Conservation (phyloP, 1,140 invertebrate species). For the Diplogasteroides magnus region DNA sequence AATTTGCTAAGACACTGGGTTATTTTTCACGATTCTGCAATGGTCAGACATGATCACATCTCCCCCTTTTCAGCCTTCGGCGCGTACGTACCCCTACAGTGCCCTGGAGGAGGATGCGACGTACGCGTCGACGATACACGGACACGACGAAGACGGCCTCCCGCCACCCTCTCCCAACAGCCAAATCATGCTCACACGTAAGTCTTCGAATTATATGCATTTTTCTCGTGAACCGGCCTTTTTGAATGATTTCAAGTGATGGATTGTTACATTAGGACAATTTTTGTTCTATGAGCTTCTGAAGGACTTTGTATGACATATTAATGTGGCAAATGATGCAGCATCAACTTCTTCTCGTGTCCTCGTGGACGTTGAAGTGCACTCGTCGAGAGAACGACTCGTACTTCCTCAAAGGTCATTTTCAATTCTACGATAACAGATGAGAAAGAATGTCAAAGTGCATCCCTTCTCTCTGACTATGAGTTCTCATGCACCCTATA, state of each 20-base stretch:
- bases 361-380: background rate
- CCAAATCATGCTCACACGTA: background rate
- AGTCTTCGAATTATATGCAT: background rate
- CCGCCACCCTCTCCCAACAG: background rate
- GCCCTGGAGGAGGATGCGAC: background rate
- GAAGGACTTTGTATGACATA: background rate
- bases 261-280: background rate
- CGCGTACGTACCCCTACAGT: background rate
- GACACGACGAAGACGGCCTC: too few species aligned
- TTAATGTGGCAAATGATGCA: background rate
- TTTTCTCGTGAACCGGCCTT: background rate
- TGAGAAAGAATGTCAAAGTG: too few species aligned
- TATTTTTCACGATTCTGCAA: background rate
- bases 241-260: background rate
- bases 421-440: too few species aligned
- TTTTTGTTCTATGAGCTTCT: background rate
- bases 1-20: background rate
- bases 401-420: too few species aligned
- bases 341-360: background rate
- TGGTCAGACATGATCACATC: background rate
- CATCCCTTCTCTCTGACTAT: too few species aligned
- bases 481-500: too few species aligned
- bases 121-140: too few species aligned
- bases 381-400: background rate
- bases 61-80: background rate